A percentile compares a stretch with the other conserved stretches of the same genome.
Conservation (phyloP, 2,888 invertebrate species). For the Eupeodes latifasciatus region DNA sequence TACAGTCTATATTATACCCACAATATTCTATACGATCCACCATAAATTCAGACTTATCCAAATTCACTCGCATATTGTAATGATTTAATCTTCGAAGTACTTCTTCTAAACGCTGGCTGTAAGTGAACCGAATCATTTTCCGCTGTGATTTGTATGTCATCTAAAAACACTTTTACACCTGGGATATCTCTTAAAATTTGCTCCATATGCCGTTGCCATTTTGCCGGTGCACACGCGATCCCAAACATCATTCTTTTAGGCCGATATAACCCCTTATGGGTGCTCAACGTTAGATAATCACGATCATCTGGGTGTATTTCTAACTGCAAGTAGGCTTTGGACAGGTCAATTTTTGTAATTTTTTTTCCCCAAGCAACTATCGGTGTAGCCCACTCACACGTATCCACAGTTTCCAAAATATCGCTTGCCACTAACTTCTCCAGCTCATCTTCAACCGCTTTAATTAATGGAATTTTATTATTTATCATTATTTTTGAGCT, state of each 20-base stretch:
- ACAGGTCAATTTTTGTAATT: no score
- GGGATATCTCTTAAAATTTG: slow-evolving; percentile 74
- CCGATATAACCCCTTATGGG: slow-evolving; percentile 80
- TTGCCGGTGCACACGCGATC: slow-evolving; percentile 79
- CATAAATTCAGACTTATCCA: no score
- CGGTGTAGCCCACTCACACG: slow-evolving; percentile 79
- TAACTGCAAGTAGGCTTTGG: no score
- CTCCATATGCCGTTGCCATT: slow-evolving; percentile 79
- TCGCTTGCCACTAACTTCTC: slow-evolving; percentile 1
- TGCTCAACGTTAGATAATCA: slow-evolving; percentile 79
- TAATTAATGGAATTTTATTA: no score
- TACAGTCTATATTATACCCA: background rate
- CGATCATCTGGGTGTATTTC: no score
- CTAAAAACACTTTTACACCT: slow-evolving; percentile 78
- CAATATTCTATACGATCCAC: background rate
- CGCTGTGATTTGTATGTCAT: slow-evolving; percentile 78
- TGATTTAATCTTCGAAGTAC: slow-evolving; percentile 76
- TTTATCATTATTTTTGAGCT: no score
- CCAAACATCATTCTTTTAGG: slow-evolving; percentile 80
- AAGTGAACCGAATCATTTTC: slow-evolving; percentile 76
- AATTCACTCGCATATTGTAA: no score
- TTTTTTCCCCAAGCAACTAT: no score
- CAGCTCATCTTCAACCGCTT: slow-evolving; percentile 8
- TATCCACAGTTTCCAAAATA: slow-evolving; percentile 62
- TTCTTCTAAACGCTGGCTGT: slow-evolving; percentile 70